Conservation (phyloP, 2,797 vertebrate species). For the Gorsachius magnificus region DNA sequence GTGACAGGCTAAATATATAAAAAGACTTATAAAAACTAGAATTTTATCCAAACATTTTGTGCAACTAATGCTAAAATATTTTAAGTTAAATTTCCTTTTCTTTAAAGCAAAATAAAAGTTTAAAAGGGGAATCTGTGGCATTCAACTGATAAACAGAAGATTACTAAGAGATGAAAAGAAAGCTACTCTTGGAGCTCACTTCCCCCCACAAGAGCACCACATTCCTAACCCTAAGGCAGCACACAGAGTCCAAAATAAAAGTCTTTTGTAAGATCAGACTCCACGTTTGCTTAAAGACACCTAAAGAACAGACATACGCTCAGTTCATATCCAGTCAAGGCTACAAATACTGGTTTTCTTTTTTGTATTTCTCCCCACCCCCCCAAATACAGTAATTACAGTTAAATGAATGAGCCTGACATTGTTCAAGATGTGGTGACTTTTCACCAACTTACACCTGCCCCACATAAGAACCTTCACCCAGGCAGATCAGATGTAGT, state of each 20-base stretch:
- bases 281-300: slow-evolving; percentile 83
- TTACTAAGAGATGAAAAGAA: slow-evolving; percentile 81
- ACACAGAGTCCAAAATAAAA: slow-evolving; percentile 83
- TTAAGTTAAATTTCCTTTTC: slow-evolving; percentile 84
- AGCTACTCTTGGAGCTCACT: slow-evolving; percentile 81
- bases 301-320: slow-evolving; percentile 82
- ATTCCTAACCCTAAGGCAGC: slow-evolving; percentile 82
- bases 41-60: slow-evolving; percentile 91
- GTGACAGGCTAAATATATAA: slow-evolving; percentile 92
- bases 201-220: slow-evolving; percentile 82
- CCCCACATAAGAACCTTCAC: slow-evolving; percentile 64
- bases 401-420: slow-evolving; percentile 80
- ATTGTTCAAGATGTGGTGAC: slow-evolving; percentile 72
- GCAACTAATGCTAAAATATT: slow-evolving; percentile 87
- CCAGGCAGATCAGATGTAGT: slow-evolving; percentile 81
- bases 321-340: slow-evolving; percentile 81
- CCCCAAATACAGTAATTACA: slow-evolving; percentile 85
- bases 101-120: slow-evolving; percentile 87
- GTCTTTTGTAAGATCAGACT: slow-evolving; percentile 81
- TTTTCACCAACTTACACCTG: slow-evolving; percentile 71
- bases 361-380: slow-evolving; percentile 64
- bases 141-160: slow-evolving; percentile 78
- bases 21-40: slow-evolving; percentile 99
- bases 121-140: slow-evolving; percentile 80
- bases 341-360: slow-evolving; percentile 80